These are phyloP conservation scores for Forbesichthys agassizii DNA, from an alignment of 2,113 vertebrate genomes.

Conservation along the genomic window DNA sequence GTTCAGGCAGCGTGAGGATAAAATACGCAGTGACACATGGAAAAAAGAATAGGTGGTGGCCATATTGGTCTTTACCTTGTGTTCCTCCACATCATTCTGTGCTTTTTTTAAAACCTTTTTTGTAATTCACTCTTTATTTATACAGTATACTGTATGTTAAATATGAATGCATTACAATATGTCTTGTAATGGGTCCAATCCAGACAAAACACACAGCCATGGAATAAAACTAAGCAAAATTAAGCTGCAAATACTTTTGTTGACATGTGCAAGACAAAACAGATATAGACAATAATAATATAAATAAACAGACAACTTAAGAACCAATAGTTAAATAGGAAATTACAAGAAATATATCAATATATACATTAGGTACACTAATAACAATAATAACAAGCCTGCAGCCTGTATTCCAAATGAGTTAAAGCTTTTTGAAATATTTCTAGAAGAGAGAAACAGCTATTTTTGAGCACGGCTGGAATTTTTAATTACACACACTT, in stretches of 20 bases:
- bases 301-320: too few relatives aligned
- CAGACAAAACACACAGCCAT: slow-evolving; percentile 5
- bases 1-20: slow-evolving; percentile 10
- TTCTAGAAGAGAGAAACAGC: background rate
- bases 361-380: background rate
- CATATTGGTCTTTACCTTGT: slow-evolving; percentile 36
- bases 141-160: too few relatives aligned
- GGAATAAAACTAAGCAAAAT: slow-evolving; percentile 17
- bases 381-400: background rate
- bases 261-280: background rate
- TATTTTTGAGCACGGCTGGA: slow-evolving; percentile 15
- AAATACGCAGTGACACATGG: slow-evolving; percentile 28
- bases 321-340: slow-evolving; percentile 15
- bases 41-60: slow-evolving; percentile 31
- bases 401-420: slow-evolving; percentile 8
- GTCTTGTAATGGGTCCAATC: slow-evolving; percentile 3
- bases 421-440: slow-evolving; percentile 3
- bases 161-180: slow-evolving; percentile 14
- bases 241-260: background rate
- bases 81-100: slow-evolving; percentile 35
- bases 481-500: slow-evolving; percentile 46
- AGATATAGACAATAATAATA: background rate
- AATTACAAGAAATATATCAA: background rate
- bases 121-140: slow-evolving; percentile 21
- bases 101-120: slow-evolving; percentile 4